phyloP scores from a whole-genome alignment of 2,888 invertebrate genomes.

The Leucoma salicis region DNA sequence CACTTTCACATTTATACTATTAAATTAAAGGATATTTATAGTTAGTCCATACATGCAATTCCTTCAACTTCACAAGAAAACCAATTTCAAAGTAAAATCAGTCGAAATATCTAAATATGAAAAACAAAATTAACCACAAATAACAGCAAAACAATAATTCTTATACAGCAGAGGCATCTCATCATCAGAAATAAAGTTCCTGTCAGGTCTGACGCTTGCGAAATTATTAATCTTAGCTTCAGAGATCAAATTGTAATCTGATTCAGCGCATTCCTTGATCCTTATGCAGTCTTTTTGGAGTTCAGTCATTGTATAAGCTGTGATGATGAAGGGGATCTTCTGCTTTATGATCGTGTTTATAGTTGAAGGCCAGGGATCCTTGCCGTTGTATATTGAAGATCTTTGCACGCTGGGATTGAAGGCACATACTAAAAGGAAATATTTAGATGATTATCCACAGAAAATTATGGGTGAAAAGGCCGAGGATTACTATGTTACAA shows the following conservation, averaged over 20 bases:
- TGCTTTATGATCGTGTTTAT: conserved; percentile 80
- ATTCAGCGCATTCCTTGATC: conserved; percentile 75
- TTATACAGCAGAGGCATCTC: conserved; percentile 87
- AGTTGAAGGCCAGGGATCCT: conserved; percentile 86
- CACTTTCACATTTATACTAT: too few species aligned
- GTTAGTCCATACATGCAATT: too few species aligned
- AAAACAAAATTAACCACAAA: conserved; percentile 50
- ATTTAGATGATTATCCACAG: too few species aligned
- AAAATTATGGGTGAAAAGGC: too few species aligned
- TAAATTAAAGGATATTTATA: too few species aligned
- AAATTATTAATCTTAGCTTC: conserved; percentile 84
- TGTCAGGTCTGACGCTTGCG: conserved; percentile 86
- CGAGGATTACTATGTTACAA: too few species aligned
- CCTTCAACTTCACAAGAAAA: too few species aligned
- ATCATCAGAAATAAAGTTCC: conserved; percentile 89
- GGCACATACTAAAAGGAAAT: conserved; percentile 82
- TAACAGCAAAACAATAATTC: conserved; percentile 84
- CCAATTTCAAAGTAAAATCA: not conserved
- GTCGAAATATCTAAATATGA: not conserved
- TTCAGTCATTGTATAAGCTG: conserved; percentile 86
- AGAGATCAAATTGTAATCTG: conserved; percentile 71
- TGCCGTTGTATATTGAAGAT: conserved; percentile 83
- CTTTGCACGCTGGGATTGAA: conserved; percentile 88
- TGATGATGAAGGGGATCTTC: conserved; percentile 83
- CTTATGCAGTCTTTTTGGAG: conserved; percentile 83